Percentiles rank a stretch among this genome's conserved stretches.
phyloP scores from a whole-genome alignment of 1,140 invertebrate species.

The Papilio aristodemus region DNA sequence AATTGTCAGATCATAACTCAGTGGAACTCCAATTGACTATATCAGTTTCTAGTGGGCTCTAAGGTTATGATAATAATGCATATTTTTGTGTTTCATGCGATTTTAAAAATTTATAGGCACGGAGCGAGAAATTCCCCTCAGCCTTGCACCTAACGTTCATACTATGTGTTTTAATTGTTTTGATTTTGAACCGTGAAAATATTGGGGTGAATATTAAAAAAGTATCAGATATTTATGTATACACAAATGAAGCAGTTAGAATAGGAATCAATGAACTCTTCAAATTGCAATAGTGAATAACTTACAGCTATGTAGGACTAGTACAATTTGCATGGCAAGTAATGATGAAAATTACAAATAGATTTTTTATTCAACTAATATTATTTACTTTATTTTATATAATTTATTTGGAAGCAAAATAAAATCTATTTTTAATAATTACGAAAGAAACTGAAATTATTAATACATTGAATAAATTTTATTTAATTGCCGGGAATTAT shows the following conservation, averaged over 20 bases:
- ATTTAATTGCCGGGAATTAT: too few species aligned
- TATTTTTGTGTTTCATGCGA: slow-evolving; percentile 28
- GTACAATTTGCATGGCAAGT: background rate
- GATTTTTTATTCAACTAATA: too few species aligned
- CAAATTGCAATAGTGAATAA: slow-evolving; percentile 2
- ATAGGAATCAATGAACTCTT: slow-evolving; percentile 3
- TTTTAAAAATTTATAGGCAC: slow-evolving; percentile 21
- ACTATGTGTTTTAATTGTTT: slow-evolving; percentile 72
- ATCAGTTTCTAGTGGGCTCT: slow-evolving; percentile 40
- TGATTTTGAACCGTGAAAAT: slow-evolving; percentile 69
- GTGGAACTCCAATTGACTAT: slow-evolving; percentile 51
- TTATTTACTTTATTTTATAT: too few species aligned
- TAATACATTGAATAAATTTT: too few species aligned
- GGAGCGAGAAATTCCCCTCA: slow-evolving; percentile 61
- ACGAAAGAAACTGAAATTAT: too few species aligned
- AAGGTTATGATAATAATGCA: slow-evolving; percentile 15
- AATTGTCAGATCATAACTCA: slow-evolving; percentile 70
- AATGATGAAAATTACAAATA: background rate
- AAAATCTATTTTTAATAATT: too few species aligned
- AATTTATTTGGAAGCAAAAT: too few species aligned
- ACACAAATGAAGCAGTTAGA: slow-evolving; percentile 16
- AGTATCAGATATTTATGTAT: too few species aligned
- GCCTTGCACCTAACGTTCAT: slow-evolving; percentile 55
- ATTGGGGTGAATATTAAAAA: slow-evolving; percentile 61
- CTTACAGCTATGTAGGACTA: background rate